A percentile compares a stretch with the other conserved stretches of the same genome.
Evolutionary conservation across 2,888 invertebrate genomes (phyloP).

Genomic region (Ptilodon capucinus): DNA sequence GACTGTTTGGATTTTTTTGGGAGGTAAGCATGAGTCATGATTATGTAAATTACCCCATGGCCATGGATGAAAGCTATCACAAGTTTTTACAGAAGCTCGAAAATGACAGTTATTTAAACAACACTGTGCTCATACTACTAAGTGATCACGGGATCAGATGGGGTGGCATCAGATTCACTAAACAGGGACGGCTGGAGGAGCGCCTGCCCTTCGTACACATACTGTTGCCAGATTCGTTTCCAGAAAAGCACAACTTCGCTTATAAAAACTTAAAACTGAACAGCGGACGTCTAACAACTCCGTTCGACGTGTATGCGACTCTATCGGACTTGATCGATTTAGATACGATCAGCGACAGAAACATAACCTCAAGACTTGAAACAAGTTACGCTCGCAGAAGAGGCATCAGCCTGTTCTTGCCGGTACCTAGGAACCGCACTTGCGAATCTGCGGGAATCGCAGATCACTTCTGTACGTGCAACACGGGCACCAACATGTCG

Average conservation of each 20-base stretch:
- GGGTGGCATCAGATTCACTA: conserved; percentile 91
- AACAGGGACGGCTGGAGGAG: conserved; percentile 94
- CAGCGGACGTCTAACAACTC: conserved; percentile 87
- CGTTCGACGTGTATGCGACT: conserved; percentile 92
- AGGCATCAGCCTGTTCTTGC: conserved; percentile 90
- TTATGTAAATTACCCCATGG: conserved; percentile 88
- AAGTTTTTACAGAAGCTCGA: conserved; percentile 82
- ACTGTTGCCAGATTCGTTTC: conserved; percentile 88
- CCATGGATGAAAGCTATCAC: conserved; percentile 86
- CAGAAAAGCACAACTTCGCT: conserved; percentile 82
- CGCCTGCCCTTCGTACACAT: conserved; percentile 91
- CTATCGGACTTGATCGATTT: conserved; percentile 85
- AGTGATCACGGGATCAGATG: conserved; percentile 96
- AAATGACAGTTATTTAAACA: conserved; percentile 80
- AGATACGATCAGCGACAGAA: conserved; percentile 65
- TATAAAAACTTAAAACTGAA: conserved; percentile 86
- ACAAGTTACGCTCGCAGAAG: conserved; percentile 66
- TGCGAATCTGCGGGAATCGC: conserved; percentile 90
- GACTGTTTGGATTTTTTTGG: conserved; percentile 93
- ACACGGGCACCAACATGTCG: conserved; percentile 83
- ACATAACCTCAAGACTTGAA: conserved; percentile 57
- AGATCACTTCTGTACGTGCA: conserved; percentile 95
- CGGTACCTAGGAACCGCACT: conserved; percentile 87
- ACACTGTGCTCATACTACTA: conserved; percentile 87
- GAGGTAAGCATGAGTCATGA: conserved; percentile 93